Percentiles rank a stretch among this genome's conserved stretches.
These are phyloP conservation scores for Hestina assimilis DNA, from an alignment of 1,140 invertebrate genomes.

Conservation along the genomic window DNA sequence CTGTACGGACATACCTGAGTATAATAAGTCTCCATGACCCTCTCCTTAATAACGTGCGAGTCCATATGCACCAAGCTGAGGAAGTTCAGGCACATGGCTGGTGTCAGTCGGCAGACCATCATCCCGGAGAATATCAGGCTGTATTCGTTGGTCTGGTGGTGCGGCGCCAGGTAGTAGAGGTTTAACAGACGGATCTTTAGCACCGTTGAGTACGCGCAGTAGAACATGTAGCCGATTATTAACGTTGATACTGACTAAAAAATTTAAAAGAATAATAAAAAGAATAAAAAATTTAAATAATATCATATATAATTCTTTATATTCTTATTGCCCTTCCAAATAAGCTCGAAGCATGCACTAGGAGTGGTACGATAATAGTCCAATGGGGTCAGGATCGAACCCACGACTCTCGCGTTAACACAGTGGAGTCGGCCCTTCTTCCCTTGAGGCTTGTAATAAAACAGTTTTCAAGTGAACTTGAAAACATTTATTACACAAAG, in stretches of 20 bases:
- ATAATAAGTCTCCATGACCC: constrained; percentile 90
- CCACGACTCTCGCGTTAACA: no score
- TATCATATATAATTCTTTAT: no score
- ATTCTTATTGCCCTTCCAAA: no score
- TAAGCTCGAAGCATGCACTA: no score
- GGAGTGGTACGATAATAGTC: no score
- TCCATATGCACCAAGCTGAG: constrained; percentile 98
- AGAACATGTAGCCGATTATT: constrained; percentile 96
- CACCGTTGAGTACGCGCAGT: constrained; percentile 98
- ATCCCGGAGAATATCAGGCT: constrained; percentile 98
- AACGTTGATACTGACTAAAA: constrained; percentile 90
- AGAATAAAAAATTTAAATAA: background rate
- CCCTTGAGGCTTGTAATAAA: no score
- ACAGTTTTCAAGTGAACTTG: no score
- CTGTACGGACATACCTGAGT: constrained; percentile 89
- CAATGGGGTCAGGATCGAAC: no score
- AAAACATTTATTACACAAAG: no score
- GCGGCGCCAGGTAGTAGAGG: constrained; percentile 97
- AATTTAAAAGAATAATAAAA: constrained; percentile 5
- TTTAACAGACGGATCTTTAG: constrained; percentile 97
- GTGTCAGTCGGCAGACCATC: constrained; percentile 97
- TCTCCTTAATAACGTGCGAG: constrained; percentile 94
- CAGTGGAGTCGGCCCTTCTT: no score
- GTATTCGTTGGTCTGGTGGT: constrained; percentile 99
- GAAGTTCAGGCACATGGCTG: constrained; percentile 99